Evolutionary conservation across 2,113 vertebrate species (phyloP).

Genomic region (Carlito syrichta): DNA sequence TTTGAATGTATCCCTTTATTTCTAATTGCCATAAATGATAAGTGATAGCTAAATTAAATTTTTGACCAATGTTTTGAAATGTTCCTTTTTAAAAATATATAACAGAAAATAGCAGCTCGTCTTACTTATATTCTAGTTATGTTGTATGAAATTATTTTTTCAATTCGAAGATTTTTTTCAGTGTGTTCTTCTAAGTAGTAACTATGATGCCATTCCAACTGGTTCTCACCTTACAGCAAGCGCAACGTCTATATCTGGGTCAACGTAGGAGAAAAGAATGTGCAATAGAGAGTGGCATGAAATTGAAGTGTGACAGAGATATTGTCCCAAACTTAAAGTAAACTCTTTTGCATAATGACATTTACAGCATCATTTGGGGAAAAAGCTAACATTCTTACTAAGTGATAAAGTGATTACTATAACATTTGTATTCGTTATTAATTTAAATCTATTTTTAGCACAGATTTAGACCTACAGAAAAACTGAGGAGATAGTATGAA

Average conservation of each 20-base stretch:
- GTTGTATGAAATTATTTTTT: background rate
- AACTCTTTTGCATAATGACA: background rate
- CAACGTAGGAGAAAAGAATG: background rate
- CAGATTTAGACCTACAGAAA: background rate
- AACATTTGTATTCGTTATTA: background rate
- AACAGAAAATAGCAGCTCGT: background rate
- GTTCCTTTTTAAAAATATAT: background rate
- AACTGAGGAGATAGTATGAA: background rate
- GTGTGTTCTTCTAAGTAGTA: background rate
- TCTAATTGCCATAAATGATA: background rate
- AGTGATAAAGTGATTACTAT: background rate
- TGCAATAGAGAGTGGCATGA: background rate
- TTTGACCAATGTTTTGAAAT: background rate
- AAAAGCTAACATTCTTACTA: background rate
- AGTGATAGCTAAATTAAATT: background rate
- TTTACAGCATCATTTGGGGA: background rate
- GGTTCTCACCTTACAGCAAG: background rate
- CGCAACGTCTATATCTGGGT: background rate
- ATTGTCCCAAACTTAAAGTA: background rate
- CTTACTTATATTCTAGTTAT: background rate
- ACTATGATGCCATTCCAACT: background rate
- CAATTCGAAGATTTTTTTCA: background rate
- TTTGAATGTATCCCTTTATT: background rate
- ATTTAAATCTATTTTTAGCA: background rate
- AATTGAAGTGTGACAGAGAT: background rate